phyloP scores from a whole-genome alignment of 2,888 invertebrate species.

The Scelioninae gen. 1 region DNA sequence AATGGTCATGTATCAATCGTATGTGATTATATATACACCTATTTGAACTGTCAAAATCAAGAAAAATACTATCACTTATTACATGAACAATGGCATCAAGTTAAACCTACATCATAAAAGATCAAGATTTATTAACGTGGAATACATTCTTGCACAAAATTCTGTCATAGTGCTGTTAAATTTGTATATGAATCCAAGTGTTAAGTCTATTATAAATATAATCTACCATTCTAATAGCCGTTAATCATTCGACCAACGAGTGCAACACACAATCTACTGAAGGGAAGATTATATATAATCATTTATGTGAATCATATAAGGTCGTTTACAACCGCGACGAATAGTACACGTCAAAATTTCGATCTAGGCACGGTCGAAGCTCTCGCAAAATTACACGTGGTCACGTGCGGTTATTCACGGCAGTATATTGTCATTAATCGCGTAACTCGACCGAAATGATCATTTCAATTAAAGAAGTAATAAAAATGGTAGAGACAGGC shows the following conservation, averaged over 20 bases:
- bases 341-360: conserved; percentile 19
- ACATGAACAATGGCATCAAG: conserved; percentile 6
- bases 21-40: conserved; percentile 35
- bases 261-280: conserved; percentile 28
- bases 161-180: conserved; percentile 46
- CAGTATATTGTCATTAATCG: conserved; percentile 34
- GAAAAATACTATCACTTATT: conserved; percentile 10
- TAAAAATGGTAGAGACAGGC: conserved; percentile 39
- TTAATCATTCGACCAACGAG: conserved; percentile 55
- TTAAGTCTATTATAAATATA: conserved; percentile 62
- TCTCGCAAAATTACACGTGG: conserved; percentile 21
- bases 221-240: conserved; percentile 46
- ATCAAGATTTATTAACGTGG: conserved; percentile 7
- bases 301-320: conserved; percentile 17
- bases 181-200: conserved; percentile 54
- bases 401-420: conserved; percentile 31
- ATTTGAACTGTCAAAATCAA: background rate
- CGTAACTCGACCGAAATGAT: conserved; percentile 50
- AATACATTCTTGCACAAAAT: conserved; percentile 25
- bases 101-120: conserved; percentile 4
- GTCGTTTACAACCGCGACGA: conserved; percentile 13
- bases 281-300: conserved; percentile 33
- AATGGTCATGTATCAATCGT: conserved; percentile 28
- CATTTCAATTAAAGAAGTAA: conserved; percentile 50
- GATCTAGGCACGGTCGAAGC: conserved; percentile 12